Evolutionary conservation across 1,140 invertebrate species (phyloP).

Genomic region (Diabrotica virgifera): DNA sequence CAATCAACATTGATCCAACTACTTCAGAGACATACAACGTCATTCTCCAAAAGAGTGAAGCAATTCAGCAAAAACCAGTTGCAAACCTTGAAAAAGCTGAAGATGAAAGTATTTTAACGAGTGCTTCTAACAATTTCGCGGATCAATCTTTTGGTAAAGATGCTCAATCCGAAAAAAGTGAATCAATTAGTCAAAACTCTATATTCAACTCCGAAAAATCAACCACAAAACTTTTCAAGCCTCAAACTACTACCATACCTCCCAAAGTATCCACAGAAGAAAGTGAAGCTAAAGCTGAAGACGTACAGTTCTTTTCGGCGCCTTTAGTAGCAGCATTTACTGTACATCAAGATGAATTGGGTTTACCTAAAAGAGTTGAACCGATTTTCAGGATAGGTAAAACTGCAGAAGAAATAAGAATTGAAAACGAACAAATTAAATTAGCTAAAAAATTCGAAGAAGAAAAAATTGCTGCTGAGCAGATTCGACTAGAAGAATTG

Average conservation of each 20-base stretch:
- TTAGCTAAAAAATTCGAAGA: slow-evolving; percentile 22
- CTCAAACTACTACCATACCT: slow-evolving; percentile 50
- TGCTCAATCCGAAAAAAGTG: neutral
- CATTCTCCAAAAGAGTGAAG: slow-evolving; percentile 39
- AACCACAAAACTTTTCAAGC: slow-evolving; percentile 8
- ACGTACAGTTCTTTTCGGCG: slow-evolving; percentile 76
- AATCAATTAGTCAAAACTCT: neutral
- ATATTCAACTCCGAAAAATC: neutral
- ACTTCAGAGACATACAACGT: slow-evolving; percentile 23
- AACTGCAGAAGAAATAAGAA: slow-evolving; percentile 21
- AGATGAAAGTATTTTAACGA: slow-evolving; percentile 38
- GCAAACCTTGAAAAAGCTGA: slow-evolving; percentile 28
- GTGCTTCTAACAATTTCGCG: slow-evolving; percentile 34
- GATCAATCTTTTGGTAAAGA: neutral
- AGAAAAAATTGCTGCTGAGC: slow-evolving; percentile 13
- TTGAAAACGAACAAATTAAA: slow-evolving; percentile 24
- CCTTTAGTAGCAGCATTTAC: slow-evolving; percentile 79
- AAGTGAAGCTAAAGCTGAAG: slow-evolving; percentile 63
- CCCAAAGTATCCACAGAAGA: slow-evolving; percentile 60
- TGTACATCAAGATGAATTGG: slow-evolving; percentile 73
- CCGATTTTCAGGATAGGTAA: slow-evolving; percentile 56
- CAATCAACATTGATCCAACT: neutral
- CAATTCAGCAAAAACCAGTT: slow-evolving; percentile 34
- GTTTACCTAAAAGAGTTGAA: slow-evolving; percentile 71
- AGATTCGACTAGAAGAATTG: slow-evolving; percentile 43